A percentile compares a stretch with the other conserved stretches of the same genome.
Conservation (phyloP, 2,797 vertebrate genomes). For the Acanthurus leucopareius region DNA sequence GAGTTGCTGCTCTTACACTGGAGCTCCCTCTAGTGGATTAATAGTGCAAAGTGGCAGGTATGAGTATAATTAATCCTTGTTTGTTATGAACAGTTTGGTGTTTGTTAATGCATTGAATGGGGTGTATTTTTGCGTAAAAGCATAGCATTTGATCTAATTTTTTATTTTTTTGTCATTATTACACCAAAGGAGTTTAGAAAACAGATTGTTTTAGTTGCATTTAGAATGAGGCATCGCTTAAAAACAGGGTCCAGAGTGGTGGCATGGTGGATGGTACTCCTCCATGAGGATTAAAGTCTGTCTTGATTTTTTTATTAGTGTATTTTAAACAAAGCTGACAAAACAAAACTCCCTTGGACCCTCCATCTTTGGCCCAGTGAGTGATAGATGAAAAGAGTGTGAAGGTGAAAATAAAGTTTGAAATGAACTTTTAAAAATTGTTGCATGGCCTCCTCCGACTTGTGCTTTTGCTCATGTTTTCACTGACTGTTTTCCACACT, state of each 20-base stretch:
- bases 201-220: not conserved
- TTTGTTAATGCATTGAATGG: not conserved
- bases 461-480: conserved; percentile 3
- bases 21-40: conserved; percentile 77
- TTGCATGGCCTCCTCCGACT: not conserved
- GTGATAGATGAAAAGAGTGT: not conserved
- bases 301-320: not conserved
- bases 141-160: rapidly evolving
- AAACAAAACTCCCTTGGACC: too few species aligned
- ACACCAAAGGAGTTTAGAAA: not conserved
- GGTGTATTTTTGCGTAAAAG: not conserved
- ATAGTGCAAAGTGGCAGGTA: conserved; percentile 3
- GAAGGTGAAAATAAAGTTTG: conserved; percentile 4
- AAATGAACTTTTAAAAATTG: not conserved
- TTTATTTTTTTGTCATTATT: not conserved
- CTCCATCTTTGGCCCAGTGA: not conserved
- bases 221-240: not conserved
- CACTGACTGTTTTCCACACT: conserved; percentile 31
- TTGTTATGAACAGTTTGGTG: not conserved
- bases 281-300: not conserved
- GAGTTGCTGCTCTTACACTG: conserved; percentile 7
- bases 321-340: not conserved
- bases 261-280: not conserved
- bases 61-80: not conserved
- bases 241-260: not conserved